These are phyloP conservation scores for Lathamus discolor DNA, from an alignment of 2,113 vertebrate genomes.

Conservation along the genomic window DNA sequence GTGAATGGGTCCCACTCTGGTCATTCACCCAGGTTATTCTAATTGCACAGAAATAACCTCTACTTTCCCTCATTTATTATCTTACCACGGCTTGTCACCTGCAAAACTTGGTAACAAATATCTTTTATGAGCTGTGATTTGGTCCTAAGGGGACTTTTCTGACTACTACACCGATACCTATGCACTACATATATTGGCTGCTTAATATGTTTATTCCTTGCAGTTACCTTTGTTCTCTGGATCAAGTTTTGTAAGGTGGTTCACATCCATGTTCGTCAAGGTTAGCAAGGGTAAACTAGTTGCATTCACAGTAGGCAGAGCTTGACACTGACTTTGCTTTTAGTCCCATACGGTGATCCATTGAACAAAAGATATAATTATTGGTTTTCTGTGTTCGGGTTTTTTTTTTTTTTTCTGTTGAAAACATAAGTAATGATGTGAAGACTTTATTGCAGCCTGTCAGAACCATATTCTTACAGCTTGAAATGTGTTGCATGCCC, in stretches of 20 bases:
- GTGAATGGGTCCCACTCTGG: not conserved
- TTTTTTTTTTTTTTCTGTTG: not conserved
- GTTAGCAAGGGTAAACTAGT: not conserved
- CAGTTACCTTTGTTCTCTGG: not conserved
- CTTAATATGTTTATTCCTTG: not conserved
- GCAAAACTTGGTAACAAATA: not conserved
- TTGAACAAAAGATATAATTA: not conserved
- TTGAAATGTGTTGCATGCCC: not conserved
- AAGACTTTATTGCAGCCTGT: not conserved
- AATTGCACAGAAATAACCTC: not conserved
- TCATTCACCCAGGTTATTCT: not conserved
- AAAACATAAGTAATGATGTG: not conserved
- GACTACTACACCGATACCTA: not conserved
- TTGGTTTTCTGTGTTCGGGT: rapidly evolving
- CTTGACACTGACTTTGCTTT: not conserved
- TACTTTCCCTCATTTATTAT: not conserved
- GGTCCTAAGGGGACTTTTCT: not conserved
- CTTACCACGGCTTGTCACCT: not conserved
- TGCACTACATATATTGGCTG: not conserved
- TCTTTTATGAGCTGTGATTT: not conserved
- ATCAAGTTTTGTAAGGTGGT: not conserved
- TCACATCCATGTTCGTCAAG: not conserved
- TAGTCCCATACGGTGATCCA: not conserved
- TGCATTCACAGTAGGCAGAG: not conserved
- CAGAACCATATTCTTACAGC: not conserved